A percentile compares a stretch with the other conserved stretches of the same genome.
Evolutionary conservation across 2,888 invertebrate species (phyloP).

Genomic region (Platycheirus albimanus): DNA sequence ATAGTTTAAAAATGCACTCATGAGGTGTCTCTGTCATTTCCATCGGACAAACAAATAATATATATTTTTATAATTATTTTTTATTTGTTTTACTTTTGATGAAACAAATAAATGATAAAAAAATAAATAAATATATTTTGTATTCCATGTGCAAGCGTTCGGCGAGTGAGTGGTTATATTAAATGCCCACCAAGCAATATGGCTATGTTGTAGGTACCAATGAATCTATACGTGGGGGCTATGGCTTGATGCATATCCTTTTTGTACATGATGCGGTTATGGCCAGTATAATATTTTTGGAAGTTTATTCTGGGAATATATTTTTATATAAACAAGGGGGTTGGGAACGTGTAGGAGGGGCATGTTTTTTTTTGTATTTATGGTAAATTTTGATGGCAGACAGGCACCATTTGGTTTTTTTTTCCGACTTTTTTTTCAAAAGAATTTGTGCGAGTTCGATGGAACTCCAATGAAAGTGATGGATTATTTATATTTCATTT

Average conservation of each 20-base stretch:
- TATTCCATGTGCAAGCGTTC: constrained; percentile 64
- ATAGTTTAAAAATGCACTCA: constrained; percentile 73
- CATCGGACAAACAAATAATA: constrained; percentile 33
- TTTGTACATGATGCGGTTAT: constrained; percentile 41
- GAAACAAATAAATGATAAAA: constrained; percentile 27
- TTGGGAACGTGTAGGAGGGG: constrained; percentile 60
- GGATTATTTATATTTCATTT: constrained; percentile 35
- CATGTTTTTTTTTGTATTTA: background rate
- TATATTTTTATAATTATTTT: constrained; percentile 5
- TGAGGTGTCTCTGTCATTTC: constrained; percentile 67
- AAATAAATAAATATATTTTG: constrained; percentile 41
- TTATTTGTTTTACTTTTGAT: constrained; percentile 50
- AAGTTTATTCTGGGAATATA: constrained; percentile 62
- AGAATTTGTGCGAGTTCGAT: constrained; percentile 14
- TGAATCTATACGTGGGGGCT: background rate
- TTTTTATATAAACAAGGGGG: background rate
- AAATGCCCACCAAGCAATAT: constrained; percentile 12
- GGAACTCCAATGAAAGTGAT: constrained; percentile 25
- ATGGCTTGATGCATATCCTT: constrained; percentile 39
- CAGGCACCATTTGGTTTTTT: constrained; percentile 11
- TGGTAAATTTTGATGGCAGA: background rate
- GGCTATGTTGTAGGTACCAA: no score
- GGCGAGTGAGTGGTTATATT: constrained; percentile 4
- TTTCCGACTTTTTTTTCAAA: background rate
- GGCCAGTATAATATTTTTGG: constrained; percentile 52